A percentile compares a stretch with the other conserved stretches of the same genome.
Evolutionary conservation across 2,797 vertebrate genomes (phyloP).

Genomic region (Gouania willdenowi): DNA sequence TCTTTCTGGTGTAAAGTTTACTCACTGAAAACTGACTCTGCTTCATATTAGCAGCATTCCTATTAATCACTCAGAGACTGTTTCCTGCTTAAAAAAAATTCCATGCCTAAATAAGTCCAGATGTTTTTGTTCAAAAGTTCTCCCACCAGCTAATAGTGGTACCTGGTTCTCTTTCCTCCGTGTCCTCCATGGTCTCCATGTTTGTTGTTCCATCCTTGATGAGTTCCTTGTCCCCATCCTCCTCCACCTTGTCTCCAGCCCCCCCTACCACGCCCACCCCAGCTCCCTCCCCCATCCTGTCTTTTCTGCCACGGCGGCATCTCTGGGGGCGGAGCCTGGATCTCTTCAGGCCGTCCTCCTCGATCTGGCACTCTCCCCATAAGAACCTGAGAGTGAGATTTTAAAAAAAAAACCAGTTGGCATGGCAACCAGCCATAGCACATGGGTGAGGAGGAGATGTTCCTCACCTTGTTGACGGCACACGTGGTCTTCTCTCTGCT

Average conservation of each 20-base stretch:
- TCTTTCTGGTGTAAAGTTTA: too few relatives aligned
- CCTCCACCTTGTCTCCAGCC: slow-evolving; percentile 21
- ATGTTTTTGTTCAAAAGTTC: too few relatives aligned
- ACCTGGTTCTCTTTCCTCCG: slow-evolving; percentile 62
- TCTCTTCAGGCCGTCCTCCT: slow-evolving; percentile 91
- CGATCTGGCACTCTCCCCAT: slow-evolving; percentile 96
- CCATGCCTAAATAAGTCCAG: too few relatives aligned
- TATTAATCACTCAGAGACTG: too few relatives aligned
- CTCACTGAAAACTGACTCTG: too few relatives aligned
- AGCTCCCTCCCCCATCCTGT: slow-evolving; percentile 82
- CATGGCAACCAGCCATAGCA: too few relatives aligned
- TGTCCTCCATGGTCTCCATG: slow-evolving; percentile 42
- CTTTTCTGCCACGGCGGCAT: slow-evolving; percentile 95
- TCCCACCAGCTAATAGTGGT: slow-evolving; percentile 55
- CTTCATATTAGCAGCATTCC: too few relatives aligned
- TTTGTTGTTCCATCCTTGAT: slow-evolving; percentile 62
- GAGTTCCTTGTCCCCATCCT: slow-evolving; percentile 68
- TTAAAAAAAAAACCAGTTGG: too few relatives aligned
- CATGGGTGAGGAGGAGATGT: too few relatives aligned
- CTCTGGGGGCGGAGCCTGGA: slow-evolving; percentile 87
- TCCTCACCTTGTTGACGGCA: slow-evolving; percentile 90
- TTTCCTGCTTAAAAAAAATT: too few relatives aligned
- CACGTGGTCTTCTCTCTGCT: slow-evolving; percentile 84
- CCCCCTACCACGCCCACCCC: slow-evolving; percentile 60
- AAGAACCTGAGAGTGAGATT: slow-evolving; percentile 78